Evolutionary conservation across 2,888 invertebrate species (phyloP), one percentile per base, ranked within the genome.

Genomic region (Cheilosia pagana): DNA sequence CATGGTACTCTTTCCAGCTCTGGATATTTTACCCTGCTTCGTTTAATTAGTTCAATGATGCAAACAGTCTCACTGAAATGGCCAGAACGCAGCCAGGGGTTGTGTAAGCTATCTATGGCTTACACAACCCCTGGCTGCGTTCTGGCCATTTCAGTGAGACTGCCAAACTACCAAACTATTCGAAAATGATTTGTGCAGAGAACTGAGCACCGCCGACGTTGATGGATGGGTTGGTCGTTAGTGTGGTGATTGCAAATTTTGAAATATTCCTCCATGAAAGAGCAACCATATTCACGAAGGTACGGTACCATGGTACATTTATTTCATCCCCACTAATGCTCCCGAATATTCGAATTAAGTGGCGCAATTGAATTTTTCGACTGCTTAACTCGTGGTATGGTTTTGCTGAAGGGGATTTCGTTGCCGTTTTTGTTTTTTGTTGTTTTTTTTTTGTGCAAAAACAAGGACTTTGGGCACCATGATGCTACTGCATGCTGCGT

Each of bases 321-420:
- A 28, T 23, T 53, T 59, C 41, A 60, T 23, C 31, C 35, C 28
- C 52, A 31, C 21, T 68, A 68, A 62, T 55, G 48, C 76, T 57
- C 12, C 39, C 52, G 59, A 76, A 62, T 76, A 71, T 71, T 52
- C 63, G 63, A 59, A 76, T 75, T 75, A 70, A 81, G 63, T 76
- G 68, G 53, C 70, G 63, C 59, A 76, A 81, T 81, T 76, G 70
- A 70, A 76, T 48, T 81, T 68, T 75, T 50, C 57, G 43, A 57
- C 50, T 43, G 77, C 31, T 6, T 14, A 3, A 10, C 7, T 45
- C 25, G n/a, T 25, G 55, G 39, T 68, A 19, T 3, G 31, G 41
- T 8, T 41, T 48, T 50, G 55, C 45, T 62, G 50, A 50, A 52
- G 48, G 10, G 41, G 60, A 28, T 57, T 52, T 10, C 23, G 14